Conservation (phyloP, 2,888 invertebrate species). For the Elgonia sp. region DNA sequence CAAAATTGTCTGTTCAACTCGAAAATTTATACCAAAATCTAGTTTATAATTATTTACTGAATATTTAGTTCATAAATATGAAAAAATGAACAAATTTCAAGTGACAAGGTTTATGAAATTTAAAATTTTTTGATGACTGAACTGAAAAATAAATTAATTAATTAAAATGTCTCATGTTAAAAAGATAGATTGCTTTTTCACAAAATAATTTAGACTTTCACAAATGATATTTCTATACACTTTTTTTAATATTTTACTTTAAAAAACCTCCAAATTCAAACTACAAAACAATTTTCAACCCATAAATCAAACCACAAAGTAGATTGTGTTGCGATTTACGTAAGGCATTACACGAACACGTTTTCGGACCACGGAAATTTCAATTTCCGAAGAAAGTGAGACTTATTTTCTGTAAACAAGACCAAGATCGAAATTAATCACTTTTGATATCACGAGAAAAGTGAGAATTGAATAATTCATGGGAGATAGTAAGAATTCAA, state of each 20-base stretch:
- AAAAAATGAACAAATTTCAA: too few relatives aligned
- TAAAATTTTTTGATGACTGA: too few relatives aligned
- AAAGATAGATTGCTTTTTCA: too few relatives aligned
- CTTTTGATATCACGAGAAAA: not conserved
- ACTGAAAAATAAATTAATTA: too few relatives aligned
- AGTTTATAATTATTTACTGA: too few relatives aligned
- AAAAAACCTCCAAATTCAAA: not conserved
- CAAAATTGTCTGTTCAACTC: too few relatives aligned
- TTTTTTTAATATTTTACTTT: not conserved
- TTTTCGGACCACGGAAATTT: slow-evolving; percentile 18
- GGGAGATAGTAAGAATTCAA: slow-evolving; percentile 5
- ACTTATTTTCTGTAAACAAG: not conserved
- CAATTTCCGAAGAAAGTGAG: slow-evolving; percentile 15
- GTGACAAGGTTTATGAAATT: too few relatives aligned
- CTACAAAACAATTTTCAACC: not conserved
- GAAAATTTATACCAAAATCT: too few relatives aligned
- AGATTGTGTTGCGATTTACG: slow-evolving; percentile 21
- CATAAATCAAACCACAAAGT: slow-evolving; percentile 29
- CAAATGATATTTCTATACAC: too few relatives aligned
- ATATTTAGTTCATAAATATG: too few relatives aligned
- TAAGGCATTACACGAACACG: slow-evolving; percentile 23
- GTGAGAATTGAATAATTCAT: slow-evolving; percentile 29
- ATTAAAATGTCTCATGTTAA: too few relatives aligned
- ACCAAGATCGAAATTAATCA: slow-evolving; percentile 10
- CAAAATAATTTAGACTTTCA: too few relatives aligned